Evolutionary conservation across 2,888 invertebrate genomes (phyloP).

Genomic region (Luperina testacea): DNA sequence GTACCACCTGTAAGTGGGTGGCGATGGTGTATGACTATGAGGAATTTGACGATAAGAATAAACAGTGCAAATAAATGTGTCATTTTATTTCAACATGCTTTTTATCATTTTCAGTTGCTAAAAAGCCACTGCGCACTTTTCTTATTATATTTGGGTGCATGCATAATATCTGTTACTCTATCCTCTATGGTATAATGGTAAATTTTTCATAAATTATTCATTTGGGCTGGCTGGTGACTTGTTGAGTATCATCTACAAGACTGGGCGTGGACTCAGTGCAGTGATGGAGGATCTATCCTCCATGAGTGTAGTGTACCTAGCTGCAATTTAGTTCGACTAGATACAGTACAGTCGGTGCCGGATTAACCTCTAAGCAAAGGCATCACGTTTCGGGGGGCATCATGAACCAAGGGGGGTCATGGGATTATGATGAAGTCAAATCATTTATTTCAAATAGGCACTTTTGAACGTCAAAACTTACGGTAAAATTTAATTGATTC

Average conservation of each 20-base stretch:
- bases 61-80: conserved; percentile 79
- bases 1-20: conserved; percentile 60
- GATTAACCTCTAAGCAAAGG: too few species aligned
- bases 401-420: too few species aligned
- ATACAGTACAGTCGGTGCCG: too few species aligned
- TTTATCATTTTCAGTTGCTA: background rate
- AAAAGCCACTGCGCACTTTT: background rate
- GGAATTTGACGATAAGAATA: conserved; percentile 77
- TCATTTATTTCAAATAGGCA: too few species aligned
- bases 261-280: background rate
- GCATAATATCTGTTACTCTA: background rate
- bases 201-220: background rate
- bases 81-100: conserved; percentile 23
- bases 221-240: too few species aligned
- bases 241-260: background rate
- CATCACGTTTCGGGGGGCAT: too few species aligned
- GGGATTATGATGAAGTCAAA: too few species aligned
- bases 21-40: conserved; percentile 71
- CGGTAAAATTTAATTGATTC: too few species aligned
- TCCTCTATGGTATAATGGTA: too few species aligned
- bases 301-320: background rate
- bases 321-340: background rate
- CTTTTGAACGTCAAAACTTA: too few species aligned
- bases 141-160: background rate
- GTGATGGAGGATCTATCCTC: too few species aligned